Base-by-base conservation (phyloP, 2,797 vertebrate species). In the Benthosema pterotum region DNA sequence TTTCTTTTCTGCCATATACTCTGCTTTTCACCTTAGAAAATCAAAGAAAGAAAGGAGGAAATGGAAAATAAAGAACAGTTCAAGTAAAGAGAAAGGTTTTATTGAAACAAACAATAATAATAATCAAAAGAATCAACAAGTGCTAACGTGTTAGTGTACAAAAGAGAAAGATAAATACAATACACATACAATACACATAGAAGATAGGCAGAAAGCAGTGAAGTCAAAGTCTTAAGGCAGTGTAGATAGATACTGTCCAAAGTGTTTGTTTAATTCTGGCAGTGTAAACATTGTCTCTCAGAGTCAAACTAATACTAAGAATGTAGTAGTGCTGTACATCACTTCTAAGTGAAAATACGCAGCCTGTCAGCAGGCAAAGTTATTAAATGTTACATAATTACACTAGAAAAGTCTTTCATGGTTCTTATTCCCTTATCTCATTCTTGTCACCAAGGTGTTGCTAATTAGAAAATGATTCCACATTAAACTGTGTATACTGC, bases 61-160 rank as follows among this genome's bases (percentile, higher is more conserved):
- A 65, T 1, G 32, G 63, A 48, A 72, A 76, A 66, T 5, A 17
- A 65, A 53, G 13, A 65, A 61, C 42, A 77, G 46, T 7, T 43
- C 58, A 53, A 82, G 68, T 14, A 75, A 70, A 57, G 59, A 71
- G 18, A 71, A 70, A 47, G 1, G 25, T 58, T 89, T 91, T 91
- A 89, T 86, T 91, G 60, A 79, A 52, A 56, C 17, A 9, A 75
- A 69, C 8, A 38, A 11, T 25, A 11, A 38, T 8, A 9, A 17
- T 42, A 38, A 65, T 58, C 14, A 47, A 63, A 72, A n/a, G n/a
- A 68, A 28, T 65, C 57, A 78, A 57, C 25, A 0, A 38, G 48
- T n/a, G 56, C n/a, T 11, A 18, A n/a, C 49, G 48, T 14, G 19
- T 82, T 78, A 87, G 73, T 76, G 18, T 18, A 81, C 65, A 74